Conservation (phyloP, 2,113 vertebrate genomes). For the Grammatotria lemairii region DNA sequence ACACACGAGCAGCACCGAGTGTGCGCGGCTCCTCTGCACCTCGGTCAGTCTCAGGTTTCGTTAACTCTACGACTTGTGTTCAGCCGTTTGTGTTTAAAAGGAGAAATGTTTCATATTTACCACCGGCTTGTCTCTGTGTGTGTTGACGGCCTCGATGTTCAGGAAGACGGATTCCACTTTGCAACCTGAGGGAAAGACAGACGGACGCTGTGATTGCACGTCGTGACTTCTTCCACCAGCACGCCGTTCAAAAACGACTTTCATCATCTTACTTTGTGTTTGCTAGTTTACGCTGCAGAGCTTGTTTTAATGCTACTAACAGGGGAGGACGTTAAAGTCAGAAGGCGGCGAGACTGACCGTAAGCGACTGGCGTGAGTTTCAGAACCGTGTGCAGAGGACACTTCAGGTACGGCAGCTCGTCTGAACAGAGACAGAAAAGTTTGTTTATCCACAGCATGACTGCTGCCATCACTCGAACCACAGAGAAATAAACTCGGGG, state of each 20-base stretch:
- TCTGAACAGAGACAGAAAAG: slow-evolving; percentile 7
- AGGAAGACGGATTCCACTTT: slow-evolving; percentile 85
- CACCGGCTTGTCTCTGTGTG: slow-evolving; percentile 79
- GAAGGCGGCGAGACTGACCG: slow-evolving; percentile 42
- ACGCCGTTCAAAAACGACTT: accelerated
- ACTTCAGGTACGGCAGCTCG: slow-evolving; percentile 72
- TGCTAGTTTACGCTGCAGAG: background rate
- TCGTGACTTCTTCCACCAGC: background rate
- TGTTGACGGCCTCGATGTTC: slow-evolving; percentile 87
- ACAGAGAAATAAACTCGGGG: background rate
- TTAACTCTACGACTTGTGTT: background rate
- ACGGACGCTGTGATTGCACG: background rate
- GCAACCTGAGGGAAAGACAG: slow-evolving; percentile 71
- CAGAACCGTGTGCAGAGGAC: slow-evolving; percentile 69
- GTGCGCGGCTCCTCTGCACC: background rate
- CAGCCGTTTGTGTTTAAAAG: background rate
- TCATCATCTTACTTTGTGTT: background rate
- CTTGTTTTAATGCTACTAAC: background rate
- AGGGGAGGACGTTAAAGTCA: background rate
- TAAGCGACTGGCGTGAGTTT: slow-evolving; percentile 73
- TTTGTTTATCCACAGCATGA: background rate
- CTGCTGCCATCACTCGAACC: background rate
- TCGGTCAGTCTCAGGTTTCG: background rate
- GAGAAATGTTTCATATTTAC: slow-evolving; percentile 37
- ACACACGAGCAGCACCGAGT: no score